Evolutionary conservation across 2,888 invertebrate species (phyloP).

Genomic region (Cryptosula pallasiana): DNA sequence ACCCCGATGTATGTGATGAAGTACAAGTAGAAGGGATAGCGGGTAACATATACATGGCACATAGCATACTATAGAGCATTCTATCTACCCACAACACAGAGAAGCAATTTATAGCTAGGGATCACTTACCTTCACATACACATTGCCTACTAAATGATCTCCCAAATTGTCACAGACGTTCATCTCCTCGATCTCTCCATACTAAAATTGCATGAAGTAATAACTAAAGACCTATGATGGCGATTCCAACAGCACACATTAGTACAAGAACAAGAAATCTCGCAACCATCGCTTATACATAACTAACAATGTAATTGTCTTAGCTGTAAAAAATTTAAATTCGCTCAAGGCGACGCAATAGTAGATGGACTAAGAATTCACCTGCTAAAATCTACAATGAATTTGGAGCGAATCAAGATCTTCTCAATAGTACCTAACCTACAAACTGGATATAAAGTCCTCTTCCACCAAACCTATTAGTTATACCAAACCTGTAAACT

Average conservation of each 20-base stretch:
- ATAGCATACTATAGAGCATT: no score
- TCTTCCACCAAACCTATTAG: background rate
- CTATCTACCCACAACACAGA: no score
- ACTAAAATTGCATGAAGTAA: constrained; percentile 56
- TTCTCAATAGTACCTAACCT: background rate
- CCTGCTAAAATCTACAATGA: background rate
- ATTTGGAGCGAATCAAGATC: background rate
- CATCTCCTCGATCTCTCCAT: constrained; percentile 99
- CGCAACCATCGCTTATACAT: no score
- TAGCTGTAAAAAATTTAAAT: no score
- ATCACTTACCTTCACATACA: constrained; percentile 89
- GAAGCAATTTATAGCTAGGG: no score
- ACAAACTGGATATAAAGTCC: background rate
- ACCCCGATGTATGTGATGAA: no score
- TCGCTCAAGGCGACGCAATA: no score
- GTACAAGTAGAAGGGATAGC: background rate
- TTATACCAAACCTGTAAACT: background rate
- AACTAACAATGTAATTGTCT: no score
- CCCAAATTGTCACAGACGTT: constrained; percentile 99
- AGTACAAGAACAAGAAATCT: no score
- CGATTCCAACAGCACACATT: no score
- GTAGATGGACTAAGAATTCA: background rate
- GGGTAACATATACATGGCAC: background rate
- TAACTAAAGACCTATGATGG: no score
- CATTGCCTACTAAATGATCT: constrained; percentile 96